phyloP scores from a whole-genome alignment of 1,140 invertebrate species.

The Scaptomyza graminum region DNA sequence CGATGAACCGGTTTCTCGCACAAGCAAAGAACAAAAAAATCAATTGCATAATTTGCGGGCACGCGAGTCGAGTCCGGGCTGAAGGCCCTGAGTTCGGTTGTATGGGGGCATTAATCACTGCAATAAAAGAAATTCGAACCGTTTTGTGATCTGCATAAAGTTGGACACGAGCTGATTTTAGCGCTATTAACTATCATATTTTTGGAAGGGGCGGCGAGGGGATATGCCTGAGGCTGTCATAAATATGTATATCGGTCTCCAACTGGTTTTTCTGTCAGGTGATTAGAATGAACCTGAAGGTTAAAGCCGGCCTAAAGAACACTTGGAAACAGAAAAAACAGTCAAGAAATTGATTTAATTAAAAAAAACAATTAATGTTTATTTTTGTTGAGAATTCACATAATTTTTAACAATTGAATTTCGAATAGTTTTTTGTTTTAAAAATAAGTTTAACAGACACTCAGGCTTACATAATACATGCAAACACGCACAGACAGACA shows the following conservation, averaged over 20 bases:
- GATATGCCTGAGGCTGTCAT: constrained; percentile 31
- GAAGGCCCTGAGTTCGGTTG: constrained; percentile 2
- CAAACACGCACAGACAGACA: constrained; percentile 13
- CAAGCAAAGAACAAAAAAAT: constrained; percentile 7
- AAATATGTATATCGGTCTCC: constrained; percentile 39
- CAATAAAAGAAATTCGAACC: constrained; percentile 41
- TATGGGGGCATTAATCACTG: constrained; percentile 32
- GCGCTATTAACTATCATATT: not conserved
- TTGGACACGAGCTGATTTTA: constrained; percentile 16
- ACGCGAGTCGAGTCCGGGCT: constrained; percentile 32
- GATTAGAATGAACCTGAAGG: constrained; percentile 31
- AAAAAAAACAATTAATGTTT: constrained; percentile 36
- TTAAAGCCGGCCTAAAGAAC: constrained; percentile 38
- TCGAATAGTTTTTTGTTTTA: constrained; percentile 20
- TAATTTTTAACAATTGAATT: constrained; percentile 28
- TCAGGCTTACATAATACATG: constrained; percentile 26
- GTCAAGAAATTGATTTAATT: constrained; percentile 36
- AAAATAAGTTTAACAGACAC: constrained; percentile 40
- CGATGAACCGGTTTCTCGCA: constrained; percentile 29
- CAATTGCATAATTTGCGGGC: constrained; percentile 60
- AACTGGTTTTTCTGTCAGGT: constrained; percentile 57
- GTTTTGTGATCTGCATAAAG: constrained; percentile 30
- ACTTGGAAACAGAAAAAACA: constrained; percentile 18
- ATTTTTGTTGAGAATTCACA: constrained; percentile 27
- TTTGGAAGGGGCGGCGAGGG: not conserved